Conservation (phyloP, 2,888 invertebrate genomes). For the Ctenicera cuprea region DNA sequence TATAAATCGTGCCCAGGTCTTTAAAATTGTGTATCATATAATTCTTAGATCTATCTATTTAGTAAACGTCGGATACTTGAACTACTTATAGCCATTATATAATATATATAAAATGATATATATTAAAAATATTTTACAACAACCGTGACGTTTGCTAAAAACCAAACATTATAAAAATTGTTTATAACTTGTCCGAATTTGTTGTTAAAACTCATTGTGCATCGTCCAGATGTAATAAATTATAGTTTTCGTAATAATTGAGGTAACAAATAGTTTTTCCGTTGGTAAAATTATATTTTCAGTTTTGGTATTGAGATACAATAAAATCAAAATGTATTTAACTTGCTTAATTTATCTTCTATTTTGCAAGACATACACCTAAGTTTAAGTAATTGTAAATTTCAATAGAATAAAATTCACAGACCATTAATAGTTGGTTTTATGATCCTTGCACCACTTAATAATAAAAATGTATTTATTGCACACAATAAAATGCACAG, state of each 20-base stretch:
- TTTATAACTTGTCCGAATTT: slow-evolving; percentile 7
- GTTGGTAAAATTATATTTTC: slow-evolving; percentile 16
- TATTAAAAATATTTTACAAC: slow-evolving; percentile 8
- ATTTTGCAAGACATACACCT: slow-evolving; percentile 14
- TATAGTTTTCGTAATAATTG: slow-evolving; percentile 19
- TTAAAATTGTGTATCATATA: slow-evolving; percentile 36
- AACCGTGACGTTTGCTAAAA: slow-evolving; percentile 27
- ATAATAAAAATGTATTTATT: too few species aligned
- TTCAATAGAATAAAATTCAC: slow-evolving; percentile 29
- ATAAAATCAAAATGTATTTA: slow-evolving; percentile 36
- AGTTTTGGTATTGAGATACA: slow-evolving; percentile 14
- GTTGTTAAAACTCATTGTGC: slow-evolving; percentile 14
- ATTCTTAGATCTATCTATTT: slow-evolving; percentile 37
- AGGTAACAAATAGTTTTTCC: background rate
- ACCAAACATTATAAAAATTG: slow-evolving; percentile 7
- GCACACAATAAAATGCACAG: too few species aligned
- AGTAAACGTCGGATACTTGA: slow-evolving; percentile 38
- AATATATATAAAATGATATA: slow-evolving; percentile 16
- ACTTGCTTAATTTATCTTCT: slow-evolving; percentile 32
- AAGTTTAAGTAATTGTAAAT: slow-evolving; percentile 19
- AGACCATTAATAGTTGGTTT: slow-evolving; percentile 6
- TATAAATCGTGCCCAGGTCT: slow-evolving; percentile 47
- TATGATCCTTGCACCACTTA: too few species aligned
- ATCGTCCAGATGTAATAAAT: slow-evolving; percentile 14
- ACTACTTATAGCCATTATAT: slow-evolving; percentile 28